Conservation (phyloP, 2,888 invertebrate genomes). For the Ormyrus rosae region DNA sequence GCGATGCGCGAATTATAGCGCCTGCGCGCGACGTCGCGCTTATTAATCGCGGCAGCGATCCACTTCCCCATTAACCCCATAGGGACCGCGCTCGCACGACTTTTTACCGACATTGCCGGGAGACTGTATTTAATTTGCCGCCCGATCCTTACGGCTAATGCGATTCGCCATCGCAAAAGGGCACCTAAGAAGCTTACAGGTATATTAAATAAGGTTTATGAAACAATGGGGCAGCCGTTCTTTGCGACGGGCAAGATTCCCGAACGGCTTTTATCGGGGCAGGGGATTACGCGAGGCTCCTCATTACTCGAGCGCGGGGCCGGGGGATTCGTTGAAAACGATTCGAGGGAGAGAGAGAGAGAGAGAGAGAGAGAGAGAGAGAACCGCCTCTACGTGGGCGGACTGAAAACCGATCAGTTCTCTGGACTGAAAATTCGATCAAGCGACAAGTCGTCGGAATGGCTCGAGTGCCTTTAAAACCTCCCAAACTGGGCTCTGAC, state of each 20-base stretch:
- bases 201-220: constrained; percentile 26
- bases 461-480: constrained; percentile 44
- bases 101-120: no score
- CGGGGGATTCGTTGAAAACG: constrained; percentile 46
- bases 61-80: constrained; percentile 48
- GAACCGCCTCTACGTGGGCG: constrained; percentile 49
- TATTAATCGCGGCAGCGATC: neutral
- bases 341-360: constrained; percentile 31
- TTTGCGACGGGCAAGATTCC: constrained; percentile 6
- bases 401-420: constrained; percentile 56
- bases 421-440: constrained; percentile 55
- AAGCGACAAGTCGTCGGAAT: constrained; percentile 52
- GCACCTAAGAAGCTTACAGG: neutral
- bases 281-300: constrained; percentile 21
- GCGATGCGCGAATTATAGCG: constrained; percentile 59
- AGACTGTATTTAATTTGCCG: no score
- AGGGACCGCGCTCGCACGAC: neutral
- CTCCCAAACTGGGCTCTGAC: constrained; percentile 42
- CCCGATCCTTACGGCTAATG: no score
- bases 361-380: constrained; percentile 29
- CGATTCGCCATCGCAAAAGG: no score
- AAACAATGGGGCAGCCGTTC: constrained; percentile 13
- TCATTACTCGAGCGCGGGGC: constrained; percentile 22
- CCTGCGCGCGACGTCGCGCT: constrained; percentile 24
- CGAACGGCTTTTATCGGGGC: constrained; percentile 18